Evolutionary conservation across 2,888 invertebrate genomes (phyloP).

Genomic region (Patella depressa): DNA sequence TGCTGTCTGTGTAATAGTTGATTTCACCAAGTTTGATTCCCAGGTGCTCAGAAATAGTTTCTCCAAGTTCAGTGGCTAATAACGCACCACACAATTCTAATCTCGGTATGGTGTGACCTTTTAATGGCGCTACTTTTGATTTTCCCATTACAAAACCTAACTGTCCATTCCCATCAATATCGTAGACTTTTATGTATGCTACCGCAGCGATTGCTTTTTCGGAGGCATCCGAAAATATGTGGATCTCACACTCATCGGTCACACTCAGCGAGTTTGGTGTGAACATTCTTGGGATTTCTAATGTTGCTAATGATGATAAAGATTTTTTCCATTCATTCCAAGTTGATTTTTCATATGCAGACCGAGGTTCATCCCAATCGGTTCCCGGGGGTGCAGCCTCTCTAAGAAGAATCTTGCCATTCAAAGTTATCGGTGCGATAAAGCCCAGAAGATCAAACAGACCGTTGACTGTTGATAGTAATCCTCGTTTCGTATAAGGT

Average conservation of each 20-base stretch:
- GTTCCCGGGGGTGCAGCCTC: neutral
- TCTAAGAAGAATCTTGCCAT: slow-evolving; percentile 14
- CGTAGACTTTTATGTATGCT: slow-evolving; percentile 26
- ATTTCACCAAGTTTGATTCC: neutral
- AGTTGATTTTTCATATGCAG: neutral
- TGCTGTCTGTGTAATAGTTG: neutral
- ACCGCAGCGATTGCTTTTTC: slow-evolving; percentile 28
- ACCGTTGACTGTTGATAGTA: slow-evolving; percentile 17
- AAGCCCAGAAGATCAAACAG: slow-evolving; percentile 20
- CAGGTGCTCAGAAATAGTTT: neutral
- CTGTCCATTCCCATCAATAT: slow-evolving; percentile 1
- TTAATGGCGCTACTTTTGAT: slow-evolving; percentile 34
- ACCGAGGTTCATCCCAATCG: slow-evolving; percentile 20
- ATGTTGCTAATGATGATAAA: neutral
- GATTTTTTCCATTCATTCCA: slow-evolving; percentile 11
- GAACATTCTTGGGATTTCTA: neutral
- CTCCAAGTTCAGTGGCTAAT: neutral
- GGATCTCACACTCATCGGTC: neutral
- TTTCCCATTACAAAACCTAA: slow-evolving; percentile 36
- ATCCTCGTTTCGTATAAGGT: slow-evolving; percentile 9
- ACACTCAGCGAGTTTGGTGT: neutral
- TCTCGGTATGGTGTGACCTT: slow-evolving; percentile 6
- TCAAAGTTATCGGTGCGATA: slow-evolving; percentile 8
- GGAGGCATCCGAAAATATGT: slow-evolving; percentile 27
- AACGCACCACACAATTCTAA: neutral